Percentiles rank a stretch among this genome's conserved stretches.
phyloP scores from a whole-genome alignment of 2,113 vertebrate species.

The Rana temporaria region DNA sequence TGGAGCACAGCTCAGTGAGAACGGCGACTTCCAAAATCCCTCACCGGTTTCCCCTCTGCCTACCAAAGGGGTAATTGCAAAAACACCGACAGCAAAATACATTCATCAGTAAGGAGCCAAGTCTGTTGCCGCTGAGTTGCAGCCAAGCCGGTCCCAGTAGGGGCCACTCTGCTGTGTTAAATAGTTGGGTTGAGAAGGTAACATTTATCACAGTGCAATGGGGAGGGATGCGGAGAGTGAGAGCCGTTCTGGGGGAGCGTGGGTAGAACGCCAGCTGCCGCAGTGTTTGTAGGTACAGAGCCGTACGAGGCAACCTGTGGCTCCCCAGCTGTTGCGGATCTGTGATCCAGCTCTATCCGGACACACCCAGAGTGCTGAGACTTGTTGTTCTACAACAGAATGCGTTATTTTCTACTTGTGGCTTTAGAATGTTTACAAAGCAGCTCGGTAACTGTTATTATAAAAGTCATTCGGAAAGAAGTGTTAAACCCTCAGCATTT shows the following conservation, averaged over 20 bases:
- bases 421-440: not conserved
- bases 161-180: slow-evolving; percentile 64
- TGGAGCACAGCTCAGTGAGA: slow-evolving; percentile 54
- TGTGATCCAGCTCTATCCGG: not conserved
- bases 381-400: not conserved
- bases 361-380: not conserved
- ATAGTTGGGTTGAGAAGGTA: slow-evolving; percentile 62
- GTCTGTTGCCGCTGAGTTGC: slow-evolving; percentile 62
- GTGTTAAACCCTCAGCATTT: too few relatives aligned
- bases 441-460: not conserved
- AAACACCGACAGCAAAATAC: slow-evolving; percentile 66
- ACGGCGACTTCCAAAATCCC: slow-evolving; percentile 59
- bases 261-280: slow-evolving; percentile 11
- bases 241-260: not conserved
- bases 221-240: slow-evolving; percentile 51
- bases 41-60: slow-evolving; percentile 60
- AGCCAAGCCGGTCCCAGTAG: slow-evolving; percentile 64
- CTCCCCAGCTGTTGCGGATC: slow-evolving; percentile 4
- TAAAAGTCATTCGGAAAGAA: too few relatives aligned
- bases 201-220: slow-evolving; percentile 61
- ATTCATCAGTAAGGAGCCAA: slow-evolving; percentile 68
- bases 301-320: slow-evolving; percentile 13
- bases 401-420: not conserved
- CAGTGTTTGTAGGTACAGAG: slow-evolving; percentile 1
- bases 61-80: slow-evolving; percentile 61